phyloP scores from a whole-genome alignment of 2,797 vertebrate genomes.

The Semotilus atromaculatus region DNA sequence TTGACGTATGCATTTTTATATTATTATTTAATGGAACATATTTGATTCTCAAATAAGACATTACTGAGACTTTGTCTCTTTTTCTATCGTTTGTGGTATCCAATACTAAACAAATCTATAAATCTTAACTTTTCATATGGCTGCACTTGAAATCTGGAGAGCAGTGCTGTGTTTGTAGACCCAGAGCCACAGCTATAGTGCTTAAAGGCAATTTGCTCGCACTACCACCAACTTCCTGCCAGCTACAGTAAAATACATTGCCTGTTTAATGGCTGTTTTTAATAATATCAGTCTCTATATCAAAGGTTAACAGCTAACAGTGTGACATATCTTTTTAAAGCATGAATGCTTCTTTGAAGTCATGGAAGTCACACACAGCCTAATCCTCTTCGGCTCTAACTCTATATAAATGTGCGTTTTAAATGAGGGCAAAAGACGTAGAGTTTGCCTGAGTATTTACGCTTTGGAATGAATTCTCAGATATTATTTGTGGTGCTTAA shows the following conservation, averaged over 20 bases:
- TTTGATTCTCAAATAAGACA: background rate
- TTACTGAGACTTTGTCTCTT: background rate
- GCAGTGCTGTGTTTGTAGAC: background rate
- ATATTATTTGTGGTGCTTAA: background rate
- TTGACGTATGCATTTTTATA: background rate
- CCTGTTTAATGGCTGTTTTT: conserved; percentile 21
- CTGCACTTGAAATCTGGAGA: background rate
- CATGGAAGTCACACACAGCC: background rate
- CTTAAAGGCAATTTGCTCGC: conserved; percentile 4
- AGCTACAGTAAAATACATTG: conserved; percentile 28
- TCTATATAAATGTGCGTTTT: background rate
- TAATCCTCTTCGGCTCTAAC: background rate
- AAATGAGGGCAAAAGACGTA: background rate
- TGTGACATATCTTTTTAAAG: conserved; percentile 14
- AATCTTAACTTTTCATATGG: background rate
- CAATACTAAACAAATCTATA: background rate
- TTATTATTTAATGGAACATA: background rate
- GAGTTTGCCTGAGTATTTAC: background rate
- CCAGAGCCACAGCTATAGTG: background rate
- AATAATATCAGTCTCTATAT: conserved; percentile 20
- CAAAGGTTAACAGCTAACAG: conserved; percentile 17
- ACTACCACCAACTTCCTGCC: conserved; percentile 5
- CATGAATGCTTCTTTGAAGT: conserved; percentile 21
- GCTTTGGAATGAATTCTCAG: conserved; percentile 1
- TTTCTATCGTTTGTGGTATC: background rate